Base-by-base conservation (phyloP, 2,797 vertebrate species). In the Malacoraja senta region DNA sequence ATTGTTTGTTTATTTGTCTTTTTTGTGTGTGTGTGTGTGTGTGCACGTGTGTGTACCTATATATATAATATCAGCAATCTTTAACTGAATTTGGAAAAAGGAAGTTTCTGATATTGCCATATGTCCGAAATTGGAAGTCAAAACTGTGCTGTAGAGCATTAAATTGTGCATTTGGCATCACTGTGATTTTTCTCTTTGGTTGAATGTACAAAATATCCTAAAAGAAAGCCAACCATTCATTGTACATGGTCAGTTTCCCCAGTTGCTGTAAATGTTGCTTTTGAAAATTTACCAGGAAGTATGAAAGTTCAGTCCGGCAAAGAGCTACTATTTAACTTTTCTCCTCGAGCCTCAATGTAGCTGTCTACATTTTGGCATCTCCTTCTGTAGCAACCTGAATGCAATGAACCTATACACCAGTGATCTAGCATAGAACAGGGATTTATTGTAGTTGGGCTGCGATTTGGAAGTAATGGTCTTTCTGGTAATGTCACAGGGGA, bases 231-330 rank as follows among this genome's bases (percentile, higher is more conserved):
- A 29, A n/a, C 29, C n/a, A 32, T 86, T 86, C 58, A n/a, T 86
- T 63, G 58, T 86, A 86, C 58, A 29, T 86, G 58, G 58, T 58
- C 83, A 65, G 0, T 86, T 86, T 58, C 13, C 32, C 29, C 63
- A 12, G 53, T 84, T 86, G 61, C 83, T 86, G 61, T 7, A 32
- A 86, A 32, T 86, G 61, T 86, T 86, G 83, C 83, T 32, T 29
- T 86, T 86, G 83, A 86, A 86, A 32, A 65, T 4, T n/a, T n/a
- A 86, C 61, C 83, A 86, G 83, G 83, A 86, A 8, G 29, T 86
- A 32, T 15, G 83, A 65, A 29, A 63, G 83, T 13, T 61, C 29
- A 65, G 58, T 7, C 61, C 32, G 58, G 58, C n/a, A 86, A 86
- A 84, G n/a, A 9, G 15, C 7, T 29, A 63, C n/a, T 32, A 7